phyloP scores from a whole-genome alignment of 1,140 invertebrate genomes.

The Magallana gigas region DNA sequence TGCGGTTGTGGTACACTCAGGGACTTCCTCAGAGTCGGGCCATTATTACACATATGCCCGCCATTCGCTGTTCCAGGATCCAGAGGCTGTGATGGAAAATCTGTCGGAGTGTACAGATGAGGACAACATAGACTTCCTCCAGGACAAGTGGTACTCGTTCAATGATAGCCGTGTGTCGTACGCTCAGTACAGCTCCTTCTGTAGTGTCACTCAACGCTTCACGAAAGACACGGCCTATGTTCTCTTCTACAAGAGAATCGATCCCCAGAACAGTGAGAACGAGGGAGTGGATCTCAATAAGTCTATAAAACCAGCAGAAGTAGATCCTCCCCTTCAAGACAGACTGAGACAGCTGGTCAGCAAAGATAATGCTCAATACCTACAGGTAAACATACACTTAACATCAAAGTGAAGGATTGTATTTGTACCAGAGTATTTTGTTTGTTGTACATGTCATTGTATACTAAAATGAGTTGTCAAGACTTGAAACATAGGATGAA shows the following conservation, averaged over 20 bases:
- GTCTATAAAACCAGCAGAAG: conserved; percentile 49
- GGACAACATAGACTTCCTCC: conserved; percentile 68
- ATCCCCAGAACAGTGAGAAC: conserved; percentile 52
- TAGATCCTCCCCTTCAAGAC: conserved; percentile 75
- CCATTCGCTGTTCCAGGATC: conserved; percentile 67
- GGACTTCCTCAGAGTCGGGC: conserved; percentile 89
- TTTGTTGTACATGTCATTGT: neutral
- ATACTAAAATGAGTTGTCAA: too few species aligned
- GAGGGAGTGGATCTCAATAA: conserved; percentile 56
- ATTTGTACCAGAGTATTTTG: neutral
- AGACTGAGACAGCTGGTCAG: conserved; percentile 80
- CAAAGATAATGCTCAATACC: conserved; percentile 79
- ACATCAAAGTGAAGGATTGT: neutral
- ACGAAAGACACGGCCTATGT: conserved; percentile 90
- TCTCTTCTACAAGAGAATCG: conserved; percentile 85
- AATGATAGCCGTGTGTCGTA: conserved; percentile 87
- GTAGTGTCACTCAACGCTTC: conserved; percentile 81
- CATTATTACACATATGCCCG: conserved; percentile 92
- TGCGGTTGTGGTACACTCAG: conserved; percentile 90
- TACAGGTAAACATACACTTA: conserved; percentile 68
- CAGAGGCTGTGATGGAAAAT: conserved; percentile 58
- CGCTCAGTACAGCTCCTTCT: conserved; percentile 84
- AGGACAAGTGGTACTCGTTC: conserved; percentile 88
- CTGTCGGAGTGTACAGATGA: conserved; percentile 59
- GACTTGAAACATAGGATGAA: too few species aligned